Percentiles rank a stretch among this genome's conserved stretches.
phyloP scores from a whole-genome alignment of 1,140 invertebrate genomes.

The Lepeophtheirus salmonis region DNA sequence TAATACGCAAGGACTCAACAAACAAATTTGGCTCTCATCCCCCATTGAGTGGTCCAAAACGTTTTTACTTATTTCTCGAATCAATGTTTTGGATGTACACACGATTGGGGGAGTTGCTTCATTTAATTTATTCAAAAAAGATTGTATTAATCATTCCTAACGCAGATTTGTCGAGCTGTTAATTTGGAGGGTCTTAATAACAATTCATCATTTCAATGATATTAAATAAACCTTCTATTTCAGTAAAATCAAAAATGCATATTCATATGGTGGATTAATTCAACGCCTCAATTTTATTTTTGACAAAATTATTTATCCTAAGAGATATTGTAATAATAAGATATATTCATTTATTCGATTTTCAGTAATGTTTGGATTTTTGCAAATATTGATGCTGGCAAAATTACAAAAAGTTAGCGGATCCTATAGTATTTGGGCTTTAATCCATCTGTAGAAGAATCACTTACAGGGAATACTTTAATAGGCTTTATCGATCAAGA shows the following conservation, averaged over 20 bases:
- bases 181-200: too few species aligned
- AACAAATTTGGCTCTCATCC: conserved; percentile 92
- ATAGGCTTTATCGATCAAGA: conserved; percentile 91
- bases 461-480: conserved; percentile 84
- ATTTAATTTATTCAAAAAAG: conserved; percentile 27
- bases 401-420: conserved; percentile 90
- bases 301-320: too few species aligned
- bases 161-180: background rate
- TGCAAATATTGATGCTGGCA: conserved; percentile 85
- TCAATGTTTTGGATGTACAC: conserved; percentile 66
- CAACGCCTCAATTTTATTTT: too few species aligned
- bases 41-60: conserved; percentile 60
- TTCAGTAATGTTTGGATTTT: conserved; percentile 69
- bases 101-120: conserved; percentile 58
- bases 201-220: too few species aligned
- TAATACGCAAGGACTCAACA: conserved; percentile 84
- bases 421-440: conserved; percentile 82
- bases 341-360: background rate
- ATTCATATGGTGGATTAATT: too few species aligned
- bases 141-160: background rate
- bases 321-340: background rate
- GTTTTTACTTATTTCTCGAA: conserved; percentile 33
- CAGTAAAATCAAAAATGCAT: too few species aligned
- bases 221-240: too few species aligned
- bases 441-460: conserved; percentile 66